A percentile compares a stretch with the other conserved stretches of the same genome.
phyloP scores from a whole-genome alignment of 2,888 invertebrate species.

The Orchesella flavescens region DNA sequence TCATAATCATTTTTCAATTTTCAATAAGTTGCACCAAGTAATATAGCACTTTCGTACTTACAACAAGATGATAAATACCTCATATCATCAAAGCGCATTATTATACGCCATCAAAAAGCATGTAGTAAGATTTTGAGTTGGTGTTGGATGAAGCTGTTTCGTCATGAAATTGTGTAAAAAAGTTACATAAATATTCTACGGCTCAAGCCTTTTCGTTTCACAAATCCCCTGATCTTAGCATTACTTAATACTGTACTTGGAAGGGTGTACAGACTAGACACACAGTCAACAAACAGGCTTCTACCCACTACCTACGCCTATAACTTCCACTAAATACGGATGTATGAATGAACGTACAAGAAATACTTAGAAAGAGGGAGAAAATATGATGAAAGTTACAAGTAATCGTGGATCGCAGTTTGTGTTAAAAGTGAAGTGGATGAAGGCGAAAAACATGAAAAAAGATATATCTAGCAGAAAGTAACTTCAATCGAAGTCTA shows the following conservation, averaged over 20 bases:
- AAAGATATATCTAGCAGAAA: constrained; percentile 71
- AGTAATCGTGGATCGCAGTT: constrained; percentile 15
- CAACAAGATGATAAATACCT: not conserved
- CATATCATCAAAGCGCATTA: constrained; percentile 3
- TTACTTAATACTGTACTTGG: no score
- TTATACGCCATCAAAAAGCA: not conserved
- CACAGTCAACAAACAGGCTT: no score
- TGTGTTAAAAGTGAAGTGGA: constrained; percentile 50
- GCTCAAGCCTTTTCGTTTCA: not conserved
- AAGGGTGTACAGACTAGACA: no score
- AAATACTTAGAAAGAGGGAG: constrained; percentile 1
- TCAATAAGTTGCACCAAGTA: not conserved
- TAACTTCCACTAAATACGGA: not conserved
- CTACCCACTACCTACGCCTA: not conserved
- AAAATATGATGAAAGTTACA: not conserved
- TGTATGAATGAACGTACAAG: not conserved
- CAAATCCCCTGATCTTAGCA: not conserved
- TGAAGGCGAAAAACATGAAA: constrained; percentile 60
- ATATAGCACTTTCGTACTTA: not conserved
- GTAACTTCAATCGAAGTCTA: constrained; percentile 72
- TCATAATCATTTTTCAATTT: constrained; percentile 22
- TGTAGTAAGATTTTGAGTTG: not conserved
- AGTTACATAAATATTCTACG: not conserved
- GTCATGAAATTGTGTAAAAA: not conserved
- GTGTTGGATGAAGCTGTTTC: not conserved